phyloP scores from a whole-genome alignment of 2,113 vertebrate genomes.

The Centropus unirufus region DNA sequence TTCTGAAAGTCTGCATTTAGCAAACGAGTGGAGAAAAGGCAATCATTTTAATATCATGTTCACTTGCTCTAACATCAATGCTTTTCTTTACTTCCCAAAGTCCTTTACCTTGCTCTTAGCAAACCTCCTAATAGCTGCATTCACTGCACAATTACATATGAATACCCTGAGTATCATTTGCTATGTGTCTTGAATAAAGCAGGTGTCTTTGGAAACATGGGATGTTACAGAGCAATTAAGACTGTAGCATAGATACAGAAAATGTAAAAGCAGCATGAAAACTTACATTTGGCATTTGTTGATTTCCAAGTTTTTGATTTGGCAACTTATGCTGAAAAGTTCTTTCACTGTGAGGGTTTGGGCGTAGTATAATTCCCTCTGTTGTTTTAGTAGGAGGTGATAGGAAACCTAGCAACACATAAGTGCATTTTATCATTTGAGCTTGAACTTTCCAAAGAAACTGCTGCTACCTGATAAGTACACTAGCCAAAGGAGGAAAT shows the following conservation, averaged over 20 bases:
- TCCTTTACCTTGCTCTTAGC: background rate
- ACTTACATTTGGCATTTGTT: background rate
- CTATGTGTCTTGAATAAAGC: background rate
- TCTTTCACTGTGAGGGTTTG: background rate
- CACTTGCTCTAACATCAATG: background rate
- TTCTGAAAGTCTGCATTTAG: background rate
- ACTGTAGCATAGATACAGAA: background rate
- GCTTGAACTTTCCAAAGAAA: background rate
- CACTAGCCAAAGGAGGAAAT: background rate
- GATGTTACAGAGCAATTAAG: background rate
- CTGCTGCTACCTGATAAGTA: background rate
- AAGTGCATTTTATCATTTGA: background rate
- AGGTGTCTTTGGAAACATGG: background rate
- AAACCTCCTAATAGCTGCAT: background rate
- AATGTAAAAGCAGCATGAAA: background rate
- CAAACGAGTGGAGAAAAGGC: background rate
- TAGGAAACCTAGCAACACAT: background rate
- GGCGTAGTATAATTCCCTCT: background rate
- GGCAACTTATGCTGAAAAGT: background rate
- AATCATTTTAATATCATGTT: background rate
- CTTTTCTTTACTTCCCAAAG: background rate
- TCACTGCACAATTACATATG: background rate
- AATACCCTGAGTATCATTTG: background rate
- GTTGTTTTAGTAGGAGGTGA: background rate
- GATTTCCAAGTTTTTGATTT: background rate